These are phyloP conservation scores for Calameuta pallipes DNA, from an alignment of 2,888 invertebrate species.

Conservation along the genomic window DNA sequence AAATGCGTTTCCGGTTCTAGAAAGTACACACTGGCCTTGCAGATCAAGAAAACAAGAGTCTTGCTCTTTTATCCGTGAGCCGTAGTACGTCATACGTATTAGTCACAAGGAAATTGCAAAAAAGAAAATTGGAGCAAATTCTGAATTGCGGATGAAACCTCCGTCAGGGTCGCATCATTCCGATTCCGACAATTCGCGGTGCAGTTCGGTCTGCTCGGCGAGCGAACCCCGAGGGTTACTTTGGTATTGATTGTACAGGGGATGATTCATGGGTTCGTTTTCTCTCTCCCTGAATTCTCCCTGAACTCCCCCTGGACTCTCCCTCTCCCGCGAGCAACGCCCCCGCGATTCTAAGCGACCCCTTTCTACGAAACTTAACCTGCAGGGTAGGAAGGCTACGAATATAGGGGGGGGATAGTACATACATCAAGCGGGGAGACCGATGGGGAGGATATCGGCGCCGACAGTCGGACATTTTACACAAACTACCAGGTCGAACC, in stretches of 20 bases:
- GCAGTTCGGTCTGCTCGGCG: too few species aligned
- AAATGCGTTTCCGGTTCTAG: too few species aligned
- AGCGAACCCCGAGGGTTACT: slow-evolving; percentile 43
- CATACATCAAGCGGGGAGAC: neutral
- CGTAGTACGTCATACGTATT: too few species aligned
- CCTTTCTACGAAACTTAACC: slow-evolving; percentile 23
- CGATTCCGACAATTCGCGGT: slow-evolving; percentile 20
- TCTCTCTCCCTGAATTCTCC: slow-evolving; percentile 24
- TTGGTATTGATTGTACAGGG: slow-evolving; percentile 62
- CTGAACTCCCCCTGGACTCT: slow-evolving; percentile 26
- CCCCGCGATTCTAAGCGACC: slow-evolving; percentile 53
- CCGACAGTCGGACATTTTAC: slow-evolving; percentile 24
- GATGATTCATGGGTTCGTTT: slow-evolving; percentile 60
- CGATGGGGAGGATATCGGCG: slow-evolving; percentile 24
- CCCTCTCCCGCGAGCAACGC: slow-evolving; percentile 31
- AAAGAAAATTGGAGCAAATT: neutral
- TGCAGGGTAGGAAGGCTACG: neutral
- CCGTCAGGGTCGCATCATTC: slow-evolving; percentile 15
- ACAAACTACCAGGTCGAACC: slow-evolving; percentile 7
- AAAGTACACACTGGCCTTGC: too few species aligned
- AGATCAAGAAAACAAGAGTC: too few species aligned
- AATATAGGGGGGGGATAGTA: too few species aligned
- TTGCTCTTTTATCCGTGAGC: too few species aligned
- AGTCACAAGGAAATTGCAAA: too few species aligned
- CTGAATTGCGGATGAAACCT: neutral